Base-by-base conservation (phyloP, 1,140 invertebrate genomes). In the Caenorhabditis inopinata region DNA sequence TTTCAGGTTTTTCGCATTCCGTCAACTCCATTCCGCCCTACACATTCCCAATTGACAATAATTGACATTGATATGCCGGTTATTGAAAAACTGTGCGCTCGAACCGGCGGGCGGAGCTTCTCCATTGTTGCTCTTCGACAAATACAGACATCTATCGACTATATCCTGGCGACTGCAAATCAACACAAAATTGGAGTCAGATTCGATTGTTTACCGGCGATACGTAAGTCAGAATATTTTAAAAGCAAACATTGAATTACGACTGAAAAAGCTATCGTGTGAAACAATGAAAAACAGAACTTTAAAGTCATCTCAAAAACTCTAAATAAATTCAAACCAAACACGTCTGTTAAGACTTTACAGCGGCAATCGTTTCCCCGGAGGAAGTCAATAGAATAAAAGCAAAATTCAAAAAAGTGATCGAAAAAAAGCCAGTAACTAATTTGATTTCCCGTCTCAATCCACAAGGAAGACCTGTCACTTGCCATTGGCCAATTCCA, bases 1-100 rank as follows among this genome's bases (percentile, higher is more conserved):
- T 68, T 68, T 3, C 58, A 68, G 58, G 58, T 68, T 4, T 68
- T 68, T 25, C 58, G 58, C 23, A 38, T 68, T 21, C 58, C 58
- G 23, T 68, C 58, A 3, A 42, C 58, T 14, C 58, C 58, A 11
- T 68, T 38, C 32, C 58, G 58, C 9, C 58, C 58, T 1, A 68
- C 58, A 14, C 12, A 18, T 32, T 68, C 58, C n/a, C 58, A 68
- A 9, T 11, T 68, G 5, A 42, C 29, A 1, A 18, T 7, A 7
- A 68, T 68, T 16, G 58, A 68, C 12, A 68, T 68, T 4, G 58
- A 68, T 29, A 2, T 21, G 16, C n/a, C 32, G 0, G n/a, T 38
- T 2, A 68, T 68, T 12, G 58, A 68, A 38, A 68, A 21, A 21
- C n/a, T 68, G 32, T 68, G 58, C n/a, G 14, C 32, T 9, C 14